A percentile compares a stretch with the other conserved stretches of the same genome.
Conservation (phyloP, 2,888 invertebrate species). For the Phyllotreta striolata region DNA sequence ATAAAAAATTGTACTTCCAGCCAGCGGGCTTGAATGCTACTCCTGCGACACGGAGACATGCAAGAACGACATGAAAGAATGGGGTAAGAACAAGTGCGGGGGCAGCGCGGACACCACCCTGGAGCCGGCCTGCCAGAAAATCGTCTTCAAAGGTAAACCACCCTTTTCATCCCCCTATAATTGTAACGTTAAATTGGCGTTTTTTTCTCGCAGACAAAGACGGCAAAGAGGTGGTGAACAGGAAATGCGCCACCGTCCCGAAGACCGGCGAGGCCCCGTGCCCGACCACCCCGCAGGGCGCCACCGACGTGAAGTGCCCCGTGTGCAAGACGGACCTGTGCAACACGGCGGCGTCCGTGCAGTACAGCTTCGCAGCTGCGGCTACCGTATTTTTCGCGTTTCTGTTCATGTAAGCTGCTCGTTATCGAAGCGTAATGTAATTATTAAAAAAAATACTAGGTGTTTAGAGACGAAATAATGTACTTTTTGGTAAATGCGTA, state of each 20-base stretch:
- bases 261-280: slow-evolving; percentile 19
- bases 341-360: slow-evolving; percentile 33
- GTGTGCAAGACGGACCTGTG: slow-evolving; percentile 35
- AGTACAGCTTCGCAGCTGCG: slow-evolving; percentile 27
- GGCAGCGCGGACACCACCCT: slow-evolving; percentile 19
- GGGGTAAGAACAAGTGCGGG: slow-evolving; percentile 29
- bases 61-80: slow-evolving; percentile 27
- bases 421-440: not conserved
- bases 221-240: slow-evolving; percentile 25
- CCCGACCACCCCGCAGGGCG: slow-evolving; percentile 13
- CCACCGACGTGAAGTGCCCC: slow-evolving; percentile 28
- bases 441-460: not conserved
- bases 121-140: slow-evolving; percentile 31
- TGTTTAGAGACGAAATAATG: slow-evolving; percentile 13
- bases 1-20: slow-evolving; percentile 24
- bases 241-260: slow-evolving; percentile 26
- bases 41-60: slow-evolving; percentile 31
- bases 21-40: slow-evolving; percentile 35
- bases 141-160: slow-evolving; percentile 34
- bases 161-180: no score
- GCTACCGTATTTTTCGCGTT: slow-evolving; percentile 29
- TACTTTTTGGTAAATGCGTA: slow-evolving; percentile 18
- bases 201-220: slow-evolving; percentile 22
- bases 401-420: slow-evolving; percentile 10
- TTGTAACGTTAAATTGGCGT: slow-evolving; percentile 1